A percentile compares a stretch with the other conserved stretches of the same genome.
These are phyloP conservation scores for Carettochelys insculpta DNA, from an alignment of 2,113 vertebrate genomes.

Conservation along the genomic window DNA sequence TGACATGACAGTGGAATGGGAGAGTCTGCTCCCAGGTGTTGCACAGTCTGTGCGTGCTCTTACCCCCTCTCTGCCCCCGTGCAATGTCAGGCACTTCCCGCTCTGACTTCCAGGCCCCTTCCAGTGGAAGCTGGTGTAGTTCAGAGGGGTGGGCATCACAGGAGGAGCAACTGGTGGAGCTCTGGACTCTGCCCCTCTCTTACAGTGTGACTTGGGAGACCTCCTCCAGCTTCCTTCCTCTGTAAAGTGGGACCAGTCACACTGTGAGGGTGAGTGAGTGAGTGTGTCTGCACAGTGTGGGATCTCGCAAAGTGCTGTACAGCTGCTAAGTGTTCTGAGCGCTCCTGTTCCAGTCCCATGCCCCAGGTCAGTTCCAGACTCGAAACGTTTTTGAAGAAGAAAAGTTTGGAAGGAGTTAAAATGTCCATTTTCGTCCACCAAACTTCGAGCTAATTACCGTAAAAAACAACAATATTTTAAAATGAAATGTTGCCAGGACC, in stretches of 20 bases:
- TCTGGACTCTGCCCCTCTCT: neutral
- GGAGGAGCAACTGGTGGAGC: neutral
- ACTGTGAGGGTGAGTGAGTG: neutral
- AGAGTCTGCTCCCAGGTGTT: neutral
- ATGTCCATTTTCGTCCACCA: neutral
- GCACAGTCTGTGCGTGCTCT: neutral
- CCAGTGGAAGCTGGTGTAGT: neutral
- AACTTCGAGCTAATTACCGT: neutral
- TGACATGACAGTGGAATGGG: neutral
- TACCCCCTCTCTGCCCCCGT: neutral
- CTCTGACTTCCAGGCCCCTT: neutral
- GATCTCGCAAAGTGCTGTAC: neutral
- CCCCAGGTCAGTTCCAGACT: neutral
- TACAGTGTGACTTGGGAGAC: neutral
- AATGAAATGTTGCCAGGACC: neutral
- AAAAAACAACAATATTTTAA: too few species aligned
- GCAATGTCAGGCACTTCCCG: neutral
- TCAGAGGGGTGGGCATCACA: neutral
- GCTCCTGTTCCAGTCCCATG: neutral
- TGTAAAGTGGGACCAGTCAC: rapidly evolving
- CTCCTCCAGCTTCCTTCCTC: rapidly evolving
- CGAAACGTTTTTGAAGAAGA: neutral
- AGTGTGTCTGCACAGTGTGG: rapidly evolving
- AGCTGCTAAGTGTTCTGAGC: rapidly evolving
- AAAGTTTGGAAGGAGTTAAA: too few species aligned